Conservation (phyloP, 2,797 vertebrate genomes). For the Menidia menidia region DNA sequence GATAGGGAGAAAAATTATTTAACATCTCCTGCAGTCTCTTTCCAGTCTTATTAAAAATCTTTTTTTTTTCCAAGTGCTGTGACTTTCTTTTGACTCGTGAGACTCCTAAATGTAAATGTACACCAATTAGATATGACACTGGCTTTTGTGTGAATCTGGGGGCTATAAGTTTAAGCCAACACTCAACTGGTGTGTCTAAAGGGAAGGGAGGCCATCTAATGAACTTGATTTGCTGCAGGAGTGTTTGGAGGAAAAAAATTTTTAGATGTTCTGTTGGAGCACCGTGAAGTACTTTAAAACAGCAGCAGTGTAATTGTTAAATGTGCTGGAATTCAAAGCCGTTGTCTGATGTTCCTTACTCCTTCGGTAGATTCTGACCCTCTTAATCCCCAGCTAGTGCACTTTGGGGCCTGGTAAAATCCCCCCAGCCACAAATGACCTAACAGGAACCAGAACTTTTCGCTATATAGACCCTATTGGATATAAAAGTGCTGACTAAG, state of each 20-base stretch:
- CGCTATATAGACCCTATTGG: conserved; percentile 38
- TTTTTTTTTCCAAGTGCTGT: conserved; percentile 39
- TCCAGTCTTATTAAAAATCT: conserved; percentile 73
- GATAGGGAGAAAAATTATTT: conserved; percentile 37
- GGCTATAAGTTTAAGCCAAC: conserved; percentile 30
- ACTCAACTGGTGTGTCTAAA: conserved; percentile 12
- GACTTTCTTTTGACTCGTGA: conserved; percentile 67
- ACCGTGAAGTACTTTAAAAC: background rate
- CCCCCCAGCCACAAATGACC: conserved; percentile 39
- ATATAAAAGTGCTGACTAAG: conserved; percentile 75
- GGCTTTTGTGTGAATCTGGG: conserved; percentile 63
- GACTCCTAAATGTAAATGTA: conserved; percentile 74
- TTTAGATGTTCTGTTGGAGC: background rate
- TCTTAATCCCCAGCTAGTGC: conserved; percentile 35
- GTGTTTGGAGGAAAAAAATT: background rate
- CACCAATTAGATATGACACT: conserved; percentile 72
- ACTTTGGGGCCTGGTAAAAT: conserved; percentile 39
- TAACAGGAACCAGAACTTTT: conserved; percentile 60
- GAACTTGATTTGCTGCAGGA: conserved; percentile 22
- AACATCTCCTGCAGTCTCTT: conserved; percentile 68
- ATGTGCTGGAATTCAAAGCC: conserved; percentile 24
- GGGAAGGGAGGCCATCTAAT: conserved; percentile 13
- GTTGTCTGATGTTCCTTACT: conserved; percentile 22
- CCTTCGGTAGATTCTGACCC: conserved; percentile 49
- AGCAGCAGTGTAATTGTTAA: background rate